Evolutionary conservation across 2,888 invertebrate genomes (phyloP), one percentile per base, ranked within the genome.

Genomic region (Dascillus cervinus): DNA sequence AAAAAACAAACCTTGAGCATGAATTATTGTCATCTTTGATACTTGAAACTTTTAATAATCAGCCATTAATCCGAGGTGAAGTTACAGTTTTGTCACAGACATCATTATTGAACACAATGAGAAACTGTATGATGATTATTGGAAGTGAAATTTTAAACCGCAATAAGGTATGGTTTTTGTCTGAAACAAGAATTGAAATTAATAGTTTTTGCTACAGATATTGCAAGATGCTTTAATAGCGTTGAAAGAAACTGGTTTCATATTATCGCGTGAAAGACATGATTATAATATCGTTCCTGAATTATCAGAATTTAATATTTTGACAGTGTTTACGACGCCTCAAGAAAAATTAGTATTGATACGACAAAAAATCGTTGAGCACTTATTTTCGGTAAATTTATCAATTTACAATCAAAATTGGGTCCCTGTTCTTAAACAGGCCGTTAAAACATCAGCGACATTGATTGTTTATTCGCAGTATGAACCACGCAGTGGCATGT

Each of bases 401-500:
- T 46, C 57, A 1, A 68, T 70, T 22, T 51, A 64, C 3, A 51
- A 53, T 0, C 75, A 66, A 42, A 46, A 62, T 1, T 77, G 78
- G 78, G 55, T 78, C 10, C 66, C 71, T 22, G 62, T 65, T 48
- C 32, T 66, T 3, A 59, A 67, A 48, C 49, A 51, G 11, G 49
- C 48, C 1, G 11, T 60, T 1, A 57, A 58, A 37, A 41, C 40
- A 5, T 40, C 51, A 32, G 22, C 37, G 9, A 40, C 46, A 13
- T 66, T 84, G 1, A 56, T 92, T 1, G 75, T 84, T 10, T 53
- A 46, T 26, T 68, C 77, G 1, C 75, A 81, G 57, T 73, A 77
- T 42, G 77, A 82, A 32, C 68, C 71, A 2, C 66, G 77, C 4
- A 86, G 74, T 55, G 97, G 97, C 8, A 68, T 94, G 1, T 58